Base-by-base conservation (phyloP, 2,888 invertebrate genomes). In the Orchestes rusci region DNA sequence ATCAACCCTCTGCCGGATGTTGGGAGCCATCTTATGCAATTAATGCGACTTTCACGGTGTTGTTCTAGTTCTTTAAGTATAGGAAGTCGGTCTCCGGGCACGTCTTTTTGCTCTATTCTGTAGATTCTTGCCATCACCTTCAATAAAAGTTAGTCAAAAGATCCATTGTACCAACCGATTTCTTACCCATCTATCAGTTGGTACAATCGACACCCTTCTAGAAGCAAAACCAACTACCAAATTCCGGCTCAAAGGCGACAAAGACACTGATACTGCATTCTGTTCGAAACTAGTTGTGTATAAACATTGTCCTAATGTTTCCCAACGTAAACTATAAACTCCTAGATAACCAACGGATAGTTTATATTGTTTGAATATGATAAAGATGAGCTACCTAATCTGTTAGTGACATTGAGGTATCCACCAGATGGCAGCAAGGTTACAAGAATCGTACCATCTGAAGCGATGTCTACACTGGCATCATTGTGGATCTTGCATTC, bases 401-500 rank as follows among this genome's bases (percentile, higher is more conserved):
- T 77, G 50, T 82, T 84, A 52, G 81, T 80, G 15, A 80, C 76
- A 59, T 76, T 79, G 37, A 82, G 72, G 52, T 77, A 69, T 34
- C 84, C 75, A 27, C 80, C 80, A 4, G 82, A 77, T 1, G 86
- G 85, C 17, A 86, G 70, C 50, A 89, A 71, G 1, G 87, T 82
- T 4, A 85, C 88, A 49, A 91, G 69, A 41, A 86, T 70, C 18
- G 79, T 75, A 13, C 88, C 88, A 63, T 89, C 86, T 47, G 78
- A 77, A 8, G 88, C 87, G 56, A 90, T 81, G 62, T 87, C 87
- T 53, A 88, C 83, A 63, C 86, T 87, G 18, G 87, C 88, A 61
- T 90, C 89, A 63, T 89, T 90, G 68, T 89, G 88, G 49, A 91
- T 84, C 62, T 84, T 83, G 65, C 89, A 89, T 56, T 84, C 79